Conservation (phyloP, 2,113 vertebrate species). For the Lycocorax pyrrhopterus region DNA sequence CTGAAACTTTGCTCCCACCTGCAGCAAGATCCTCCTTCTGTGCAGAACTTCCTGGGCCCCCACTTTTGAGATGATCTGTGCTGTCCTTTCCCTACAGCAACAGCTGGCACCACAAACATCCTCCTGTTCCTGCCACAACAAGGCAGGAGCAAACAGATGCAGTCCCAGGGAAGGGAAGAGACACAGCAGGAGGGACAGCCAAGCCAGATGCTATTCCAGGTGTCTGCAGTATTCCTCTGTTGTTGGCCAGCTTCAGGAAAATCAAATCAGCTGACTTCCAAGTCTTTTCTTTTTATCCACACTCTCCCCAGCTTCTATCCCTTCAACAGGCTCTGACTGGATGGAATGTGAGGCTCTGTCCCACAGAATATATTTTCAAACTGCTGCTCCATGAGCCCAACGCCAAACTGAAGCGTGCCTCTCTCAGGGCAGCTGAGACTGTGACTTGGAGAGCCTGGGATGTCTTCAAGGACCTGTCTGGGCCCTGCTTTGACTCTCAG, state of each 20-base stretch:
- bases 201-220: neutral
- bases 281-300: neutral
- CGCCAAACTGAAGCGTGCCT: accelerated
- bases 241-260: neutral
- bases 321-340: neutral
- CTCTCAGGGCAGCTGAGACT: neutral
- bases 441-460: accelerated
- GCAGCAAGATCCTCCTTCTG: neutral
- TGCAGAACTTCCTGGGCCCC: neutral
- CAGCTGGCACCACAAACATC: neutral
- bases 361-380: neutral
- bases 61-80: neutral
- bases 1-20: neutral
- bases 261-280: neutral
- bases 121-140: neutral
- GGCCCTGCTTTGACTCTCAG: neutral
- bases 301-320: neutral
- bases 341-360: neutral
- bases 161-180: neutral
- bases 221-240: neutral
- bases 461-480: neutral
- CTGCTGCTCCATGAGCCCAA: neutral
- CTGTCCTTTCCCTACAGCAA: neutral
- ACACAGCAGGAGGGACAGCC: neutral
- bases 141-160: neutral